Evolutionary conservation across 2,888 invertebrate species (phyloP).

Genomic region (Enchytraeus crypticus): DNA sequence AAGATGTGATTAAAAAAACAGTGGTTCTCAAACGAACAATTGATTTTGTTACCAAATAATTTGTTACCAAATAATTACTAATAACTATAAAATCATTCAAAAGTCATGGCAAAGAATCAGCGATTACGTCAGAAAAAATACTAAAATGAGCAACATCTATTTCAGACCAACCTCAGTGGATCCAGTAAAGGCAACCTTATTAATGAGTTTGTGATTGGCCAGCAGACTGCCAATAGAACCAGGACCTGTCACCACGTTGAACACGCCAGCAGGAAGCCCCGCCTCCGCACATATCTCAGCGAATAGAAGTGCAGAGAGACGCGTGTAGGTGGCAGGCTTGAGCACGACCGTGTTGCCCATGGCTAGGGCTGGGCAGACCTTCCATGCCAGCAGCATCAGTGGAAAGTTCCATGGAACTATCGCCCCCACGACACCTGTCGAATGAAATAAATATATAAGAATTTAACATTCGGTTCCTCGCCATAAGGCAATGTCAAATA

Average conservation of each 20-base stretch:
- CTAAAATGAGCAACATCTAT: background rate
- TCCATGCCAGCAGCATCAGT: constrained; percentile 51
- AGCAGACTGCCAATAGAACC: constrained; percentile 43
- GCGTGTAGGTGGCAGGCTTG: constrained; percentile 49
- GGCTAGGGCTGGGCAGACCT: constrained; percentile 52
- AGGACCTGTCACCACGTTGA: constrained; percentile 49
- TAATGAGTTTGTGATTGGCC: constrained; percentile 42
- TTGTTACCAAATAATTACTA: background rate
- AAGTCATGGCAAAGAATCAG: background rate
- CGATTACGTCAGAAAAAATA: background rate
- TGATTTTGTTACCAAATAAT: too few relatives aligned
- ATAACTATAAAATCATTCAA: background rate
- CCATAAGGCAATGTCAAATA: background rate
- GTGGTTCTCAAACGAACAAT: too few relatives aligned
- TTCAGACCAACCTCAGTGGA: constrained; percentile 44
- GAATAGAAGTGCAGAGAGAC: constrained; percentile 49
- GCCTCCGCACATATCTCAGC: constrained; percentile 52
- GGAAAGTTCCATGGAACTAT: constrained; percentile 51
- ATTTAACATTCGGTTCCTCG: too few relatives aligned
- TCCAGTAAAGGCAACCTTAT: constrained; percentile 49
- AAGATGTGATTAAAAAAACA: too few relatives aligned
- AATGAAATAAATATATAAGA: background rate
- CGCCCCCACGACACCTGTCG: constrained; percentile 49
- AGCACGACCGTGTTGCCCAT: constrained; percentile 52
- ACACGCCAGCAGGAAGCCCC: constrained; percentile 51